phyloP scores from a whole-genome alignment of 2,113 vertebrate genomes.

The Lepisosteus oculatus region DNA sequence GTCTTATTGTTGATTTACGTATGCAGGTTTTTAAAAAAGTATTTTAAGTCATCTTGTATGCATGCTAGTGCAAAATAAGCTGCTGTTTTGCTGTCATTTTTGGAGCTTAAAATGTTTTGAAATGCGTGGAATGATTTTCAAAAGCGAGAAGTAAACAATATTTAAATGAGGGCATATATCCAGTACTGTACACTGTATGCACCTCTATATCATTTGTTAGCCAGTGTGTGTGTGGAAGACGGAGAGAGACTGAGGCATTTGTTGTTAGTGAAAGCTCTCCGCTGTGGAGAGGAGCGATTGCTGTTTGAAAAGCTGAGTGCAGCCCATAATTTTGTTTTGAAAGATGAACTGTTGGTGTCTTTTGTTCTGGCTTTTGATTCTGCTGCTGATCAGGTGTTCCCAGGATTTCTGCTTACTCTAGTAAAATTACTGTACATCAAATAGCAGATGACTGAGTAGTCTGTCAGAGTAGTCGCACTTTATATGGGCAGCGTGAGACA shows the following conservation, averaged over 20 bases:
- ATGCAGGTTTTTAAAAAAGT: slow-evolving; percentile 43
- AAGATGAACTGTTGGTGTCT: slow-evolving; percentile 32
- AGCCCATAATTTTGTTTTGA: slow-evolving; percentile 22
- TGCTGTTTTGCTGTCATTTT: slow-evolving; percentile 56
- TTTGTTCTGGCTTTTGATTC: slow-evolving; percentile 35
- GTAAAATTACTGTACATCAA: slow-evolving; percentile 64
- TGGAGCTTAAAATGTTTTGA: slow-evolving; percentile 59
- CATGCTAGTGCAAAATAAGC: slow-evolving; percentile 57
- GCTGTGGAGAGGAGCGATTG: not conserved
- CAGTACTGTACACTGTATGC: slow-evolving; percentile 19
- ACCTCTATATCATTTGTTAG: slow-evolving; percentile 21
- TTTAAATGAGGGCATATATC: slow-evolving; percentile 45
- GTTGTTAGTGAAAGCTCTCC: not conserved
- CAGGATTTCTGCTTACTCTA: slow-evolving; percentile 47
- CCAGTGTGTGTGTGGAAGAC: not conserved
- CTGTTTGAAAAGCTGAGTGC: slow-evolving; percentile 9
- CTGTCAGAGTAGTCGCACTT: slow-evolving; percentile 57
- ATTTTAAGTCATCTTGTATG: slow-evolving; percentile 59
- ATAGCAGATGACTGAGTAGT: slow-evolving; percentile 56
- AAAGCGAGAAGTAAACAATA: slow-evolving; percentile 60
- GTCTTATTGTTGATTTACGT: slow-evolving; percentile 76
- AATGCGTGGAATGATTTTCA: slow-evolving; percentile 60
- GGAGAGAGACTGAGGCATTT: not conserved
- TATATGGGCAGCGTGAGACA: slow-evolving; percentile 62
- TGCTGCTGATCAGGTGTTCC: slow-evolving; percentile 43